Percentiles rank a stretch among this genome's conserved stretches.
Evolutionary conservation across 2,113 vertebrate genomes (phyloP).

Genomic region (Ciconia boyciana): DNA sequence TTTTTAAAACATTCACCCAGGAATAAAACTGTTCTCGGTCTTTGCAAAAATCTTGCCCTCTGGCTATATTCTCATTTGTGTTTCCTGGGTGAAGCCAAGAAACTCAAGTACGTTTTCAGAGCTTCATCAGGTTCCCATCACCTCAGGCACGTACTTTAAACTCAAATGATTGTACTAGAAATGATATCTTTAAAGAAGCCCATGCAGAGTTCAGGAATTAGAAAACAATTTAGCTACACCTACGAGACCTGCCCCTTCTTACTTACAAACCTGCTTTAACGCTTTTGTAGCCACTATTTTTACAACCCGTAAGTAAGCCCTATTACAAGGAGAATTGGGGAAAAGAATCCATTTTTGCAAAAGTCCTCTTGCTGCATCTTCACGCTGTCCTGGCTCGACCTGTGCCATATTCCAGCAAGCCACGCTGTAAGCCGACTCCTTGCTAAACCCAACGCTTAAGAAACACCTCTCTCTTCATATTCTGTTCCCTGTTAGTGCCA

Average conservation of each 20-base stretch:
- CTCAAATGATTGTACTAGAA: neutral
- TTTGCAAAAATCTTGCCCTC: neutral
- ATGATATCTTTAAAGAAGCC: neutral
- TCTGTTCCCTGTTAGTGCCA: neutral
- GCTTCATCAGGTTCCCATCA: neutral
- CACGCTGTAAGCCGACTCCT: neutral
- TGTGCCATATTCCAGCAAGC: neutral
- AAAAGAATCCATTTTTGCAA: neutral
- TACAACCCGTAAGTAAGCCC: neutral
- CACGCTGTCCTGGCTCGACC: neutral
- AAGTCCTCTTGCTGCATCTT: neutral
- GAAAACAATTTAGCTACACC: neutral
- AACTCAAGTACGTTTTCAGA: neutral
- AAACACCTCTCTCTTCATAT: neutral
- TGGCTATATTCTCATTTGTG: neutral
- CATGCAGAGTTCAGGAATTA: neutral
- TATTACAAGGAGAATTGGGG: neutral
- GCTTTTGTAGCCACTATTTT: neutral
- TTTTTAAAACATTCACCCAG: neutral
- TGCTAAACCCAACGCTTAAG: neutral
- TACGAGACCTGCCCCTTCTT: neutral
- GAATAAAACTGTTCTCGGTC: neutral
- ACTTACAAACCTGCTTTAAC: neutral
- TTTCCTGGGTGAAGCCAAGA: constrained; percentile 12
- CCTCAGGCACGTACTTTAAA: neutral